A percentile compares a stretch with the other conserved stretches of the same genome.
These are phyloP conservation scores for Thunnus albacares DNA, from an alignment of 2,797 vertebrate genomes.

Conservation along the genomic window DNA sequence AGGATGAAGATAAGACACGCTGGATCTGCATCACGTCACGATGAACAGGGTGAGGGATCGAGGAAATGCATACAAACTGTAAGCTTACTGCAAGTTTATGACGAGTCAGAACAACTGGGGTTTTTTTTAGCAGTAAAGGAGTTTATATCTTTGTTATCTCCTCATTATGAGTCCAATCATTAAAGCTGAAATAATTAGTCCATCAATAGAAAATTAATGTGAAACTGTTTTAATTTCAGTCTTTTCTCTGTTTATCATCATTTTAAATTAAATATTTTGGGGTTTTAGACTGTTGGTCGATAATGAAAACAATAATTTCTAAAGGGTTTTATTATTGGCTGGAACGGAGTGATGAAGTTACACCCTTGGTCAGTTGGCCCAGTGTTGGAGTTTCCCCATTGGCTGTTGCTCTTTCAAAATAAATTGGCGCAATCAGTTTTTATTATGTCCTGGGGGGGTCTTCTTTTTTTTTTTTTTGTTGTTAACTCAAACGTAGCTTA, in stretches of 20 bases:
- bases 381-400: no score
- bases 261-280: neutral
- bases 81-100: neutral
- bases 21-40: neutral
- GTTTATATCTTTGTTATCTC: neutral
- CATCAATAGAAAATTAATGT: neutral
- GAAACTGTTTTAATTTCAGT: neutral
- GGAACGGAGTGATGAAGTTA: no score
- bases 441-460: no score
- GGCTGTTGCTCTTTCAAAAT: no score
- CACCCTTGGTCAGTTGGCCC: no score
- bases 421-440: no score
- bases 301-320: no score
- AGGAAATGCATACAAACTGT: neutral
- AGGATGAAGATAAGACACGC: constrained; percentile 10
- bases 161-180: neutral
- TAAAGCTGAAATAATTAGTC: neutral
- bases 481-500: no score
- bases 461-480: no score
- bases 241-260: neutral
- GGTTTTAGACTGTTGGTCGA: no score
- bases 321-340: no score
- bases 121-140: neutral
- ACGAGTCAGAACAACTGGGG: neutral
- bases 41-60: neutral